phyloP scores from a whole-genome alignment of 1,140 invertebrate species.

The Pectinophora gossypiella region DNA sequence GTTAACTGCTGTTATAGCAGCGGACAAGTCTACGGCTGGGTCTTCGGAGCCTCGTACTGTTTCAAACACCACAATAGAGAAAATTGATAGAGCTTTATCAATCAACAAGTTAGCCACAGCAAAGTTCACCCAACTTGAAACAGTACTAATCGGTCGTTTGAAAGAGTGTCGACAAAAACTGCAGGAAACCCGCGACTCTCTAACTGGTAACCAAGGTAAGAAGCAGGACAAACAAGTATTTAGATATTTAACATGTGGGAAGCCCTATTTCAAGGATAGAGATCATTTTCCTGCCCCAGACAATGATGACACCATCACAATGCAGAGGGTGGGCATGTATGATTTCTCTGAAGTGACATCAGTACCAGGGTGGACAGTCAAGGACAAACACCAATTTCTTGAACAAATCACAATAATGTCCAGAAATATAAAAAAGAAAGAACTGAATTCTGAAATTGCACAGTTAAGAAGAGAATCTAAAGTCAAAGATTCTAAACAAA shows the following conservation, averaged over 20 bases:
- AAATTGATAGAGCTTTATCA: slow-evolving; percentile 39
- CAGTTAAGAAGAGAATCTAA: slow-evolving; percentile 31
- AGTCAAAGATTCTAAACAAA: slow-evolving; percentile 19
- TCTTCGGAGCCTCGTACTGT: background rate
- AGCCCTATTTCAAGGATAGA: slow-evolving; percentile 60
- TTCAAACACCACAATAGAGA: slow-evolving; percentile 24
- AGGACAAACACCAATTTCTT: slow-evolving; percentile 48
- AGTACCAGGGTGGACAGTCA: slow-evolving; percentile 52
- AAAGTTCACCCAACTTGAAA: slow-evolving; percentile 44
- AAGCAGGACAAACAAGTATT: slow-evolving; percentile 32
- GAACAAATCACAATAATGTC: slow-evolving; percentile 39
- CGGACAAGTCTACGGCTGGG: slow-evolving; percentile 20
- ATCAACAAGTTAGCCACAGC: slow-evolving; percentile 50
- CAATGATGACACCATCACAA: slow-evolving; percentile 50
- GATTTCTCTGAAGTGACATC: slow-evolving; percentile 41
- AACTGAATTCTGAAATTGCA: slow-evolving; percentile 34
- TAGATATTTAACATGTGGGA: slow-evolving; percentile 43
- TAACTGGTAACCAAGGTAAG: background rate
- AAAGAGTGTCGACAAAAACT: slow-evolving; percentile 39
- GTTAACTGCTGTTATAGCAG: slow-evolving; percentile 31
- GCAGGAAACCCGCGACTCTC: slow-evolving; percentile 18
- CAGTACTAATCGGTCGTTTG: slow-evolving; percentile 31
- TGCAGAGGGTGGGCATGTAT: slow-evolving; percentile 47
- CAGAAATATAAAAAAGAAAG: slow-evolving; percentile 29
- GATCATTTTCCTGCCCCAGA: slow-evolving; percentile 43